Evolutionary conservation across 2,888 invertebrate genomes (phyloP).

Genomic region (Empis livida): DNA sequence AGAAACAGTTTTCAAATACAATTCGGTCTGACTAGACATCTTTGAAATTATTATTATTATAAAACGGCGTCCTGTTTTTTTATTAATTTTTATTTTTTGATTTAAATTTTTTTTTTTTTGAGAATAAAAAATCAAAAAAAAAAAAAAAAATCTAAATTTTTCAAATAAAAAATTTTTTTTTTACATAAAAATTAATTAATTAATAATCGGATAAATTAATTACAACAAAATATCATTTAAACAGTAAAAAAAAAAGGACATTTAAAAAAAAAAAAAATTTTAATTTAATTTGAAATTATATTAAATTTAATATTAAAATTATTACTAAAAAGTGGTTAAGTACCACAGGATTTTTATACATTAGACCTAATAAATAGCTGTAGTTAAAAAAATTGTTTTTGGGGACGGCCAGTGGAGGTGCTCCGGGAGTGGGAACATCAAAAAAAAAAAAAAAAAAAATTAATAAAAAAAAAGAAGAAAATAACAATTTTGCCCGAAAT

Average conservation of each 20-base stretch:
- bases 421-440: slow-evolving; percentile 24
- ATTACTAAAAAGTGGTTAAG: neutral
- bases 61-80: no score
- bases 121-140: neutral
- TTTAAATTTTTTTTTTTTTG: no score
- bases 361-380: neutral
- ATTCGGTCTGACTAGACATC: no score
- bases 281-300: neutral
- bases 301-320: neutral
- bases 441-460: no score
- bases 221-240: neutral
- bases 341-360: no score
- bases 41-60: no score
- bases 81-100: no score
- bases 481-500: slow-evolving; percentile 2
- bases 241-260: neutral
- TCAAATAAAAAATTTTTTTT: neutral
- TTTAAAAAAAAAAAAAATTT: neutral
- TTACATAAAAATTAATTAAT: no score
- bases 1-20: no score
- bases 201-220: no score
- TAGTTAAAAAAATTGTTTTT: neutral
- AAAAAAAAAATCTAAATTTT: no score
- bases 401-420: slow-evolving; percentile 36
- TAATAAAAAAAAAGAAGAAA: no score